A percentile compares a stretch with the other conserved stretches of the same genome.
Evolutionary conservation across 2,113 vertebrate species (phyloP).

Genomic region (Hippocampus guttulatus): DNA sequence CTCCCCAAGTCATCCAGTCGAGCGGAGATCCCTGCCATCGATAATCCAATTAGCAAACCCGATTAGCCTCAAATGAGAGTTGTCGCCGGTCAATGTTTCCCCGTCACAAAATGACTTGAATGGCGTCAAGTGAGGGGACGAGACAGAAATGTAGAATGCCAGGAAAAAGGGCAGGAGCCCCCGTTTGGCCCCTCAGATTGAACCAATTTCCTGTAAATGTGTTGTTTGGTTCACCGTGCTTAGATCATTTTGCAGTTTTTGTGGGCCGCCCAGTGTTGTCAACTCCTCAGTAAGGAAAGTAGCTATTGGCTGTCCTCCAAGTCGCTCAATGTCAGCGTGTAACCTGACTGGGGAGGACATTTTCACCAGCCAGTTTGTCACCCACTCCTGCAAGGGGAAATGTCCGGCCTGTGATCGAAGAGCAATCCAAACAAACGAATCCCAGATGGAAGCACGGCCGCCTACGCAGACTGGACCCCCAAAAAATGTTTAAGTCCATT

Average conservation of each 20-base stretch:
- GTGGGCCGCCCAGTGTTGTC: too few relatives aligned
- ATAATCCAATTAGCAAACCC: not conserved
- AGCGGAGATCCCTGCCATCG: not conserved
- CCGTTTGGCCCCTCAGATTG: not conserved
- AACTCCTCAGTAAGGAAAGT: too few relatives aligned
- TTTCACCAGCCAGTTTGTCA: constrained; percentile 9
- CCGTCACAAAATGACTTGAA: not conserved
- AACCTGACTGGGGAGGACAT: not conserved
- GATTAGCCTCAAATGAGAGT: not conserved
- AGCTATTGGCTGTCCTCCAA: too few relatives aligned
- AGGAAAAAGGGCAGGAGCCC: not conserved
- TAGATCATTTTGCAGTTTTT: too few relatives aligned
- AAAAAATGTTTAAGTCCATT: too few relatives aligned
- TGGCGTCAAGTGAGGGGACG: not conserved
- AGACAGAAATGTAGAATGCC: not conserved
- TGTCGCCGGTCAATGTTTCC: not conserved
- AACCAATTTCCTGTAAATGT: too few relatives aligned
- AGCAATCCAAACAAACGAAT: constrained; percentile 17
- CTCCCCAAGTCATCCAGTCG: not conserved
- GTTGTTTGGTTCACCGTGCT: too few relatives aligned
- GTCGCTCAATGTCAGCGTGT: not conserved
- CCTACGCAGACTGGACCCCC: too few relatives aligned
- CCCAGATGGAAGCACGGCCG: constrained; percentile 37
- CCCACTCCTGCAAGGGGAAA: not conserved
- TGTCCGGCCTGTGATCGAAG: constrained; percentile 11